Percentiles rank a stretch among this genome's conserved stretches.
phyloP scores from a whole-genome alignment of 2,888 invertebrate species.

The Tyria jacobaeae region DNA sequence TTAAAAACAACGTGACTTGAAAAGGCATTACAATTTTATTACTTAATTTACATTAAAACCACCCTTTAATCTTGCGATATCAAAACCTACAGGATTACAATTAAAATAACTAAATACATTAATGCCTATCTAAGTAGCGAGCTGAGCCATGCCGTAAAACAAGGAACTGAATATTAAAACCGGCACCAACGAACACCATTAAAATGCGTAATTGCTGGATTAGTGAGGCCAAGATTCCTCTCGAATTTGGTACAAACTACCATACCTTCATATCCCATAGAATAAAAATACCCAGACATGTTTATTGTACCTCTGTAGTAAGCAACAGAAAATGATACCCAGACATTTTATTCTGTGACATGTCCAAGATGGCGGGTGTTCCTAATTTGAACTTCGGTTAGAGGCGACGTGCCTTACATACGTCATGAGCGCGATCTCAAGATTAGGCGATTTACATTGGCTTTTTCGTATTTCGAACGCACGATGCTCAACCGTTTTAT shows the following conservation, averaged over 20 bases:
- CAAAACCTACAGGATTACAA: conserved; percentile 52
- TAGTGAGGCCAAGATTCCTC: conserved; percentile 84
- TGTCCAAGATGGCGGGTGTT: conserved; percentile 67
- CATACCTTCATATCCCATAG: conserved; percentile 51
- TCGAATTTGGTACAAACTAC: conserved; percentile 59
- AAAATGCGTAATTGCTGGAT: conserved; percentile 86
- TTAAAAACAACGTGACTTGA: not conserved
- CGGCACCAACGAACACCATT: conserved; percentile 80
- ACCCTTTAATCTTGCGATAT: conserved; percentile 34
- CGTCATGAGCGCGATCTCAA: conserved; percentile 84
- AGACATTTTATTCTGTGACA: conserved; percentile 58
- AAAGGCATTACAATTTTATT: not conserved
- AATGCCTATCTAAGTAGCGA: conserved; percentile 63
- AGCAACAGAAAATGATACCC: not conserved
- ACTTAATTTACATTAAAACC: conserved; percentile 12
- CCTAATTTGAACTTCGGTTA: conserved; percentile 72
- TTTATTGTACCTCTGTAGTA: conserved; percentile 18
- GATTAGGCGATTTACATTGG: conserved; percentile 83
- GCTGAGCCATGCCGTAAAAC: conserved; percentile 78
- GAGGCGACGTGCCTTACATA: conserved; percentile 80
- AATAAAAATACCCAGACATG: conserved; percentile 32
- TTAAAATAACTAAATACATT: conserved; percentile 69
- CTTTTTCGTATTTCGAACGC: conserved; percentile 82
- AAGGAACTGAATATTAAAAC: conserved; percentile 85
- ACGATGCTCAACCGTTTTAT: conserved; percentile 73